phyloP scores from a whole-genome alignment of 2,113 vertebrate species.

The Trinectes maculatus region DNA sequence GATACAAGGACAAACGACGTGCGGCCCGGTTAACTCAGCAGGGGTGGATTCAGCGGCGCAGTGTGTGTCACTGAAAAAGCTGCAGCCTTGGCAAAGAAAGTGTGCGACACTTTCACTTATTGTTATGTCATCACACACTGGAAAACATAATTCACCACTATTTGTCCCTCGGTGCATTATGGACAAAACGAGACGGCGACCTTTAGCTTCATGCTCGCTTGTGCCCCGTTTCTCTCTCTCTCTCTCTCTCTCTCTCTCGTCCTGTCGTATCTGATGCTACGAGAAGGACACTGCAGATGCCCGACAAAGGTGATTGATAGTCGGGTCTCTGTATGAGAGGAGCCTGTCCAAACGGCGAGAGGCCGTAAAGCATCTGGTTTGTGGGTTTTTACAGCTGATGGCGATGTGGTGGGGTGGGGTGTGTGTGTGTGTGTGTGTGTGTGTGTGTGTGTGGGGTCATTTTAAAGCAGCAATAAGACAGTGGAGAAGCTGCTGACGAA shows the following conservation, averaged over 20 bases:
- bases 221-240: too few relatives aligned
- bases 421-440: too few relatives aligned
- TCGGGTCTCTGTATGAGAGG: conserved; percentile 35
- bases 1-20: conserved; percentile 48
- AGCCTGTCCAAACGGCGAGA: conserved; percentile 32
- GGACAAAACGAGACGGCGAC: conserved; percentile 40
- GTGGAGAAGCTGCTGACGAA: not conserved
- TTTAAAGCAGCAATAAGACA: too few relatives aligned
- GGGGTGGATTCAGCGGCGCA: not conserved
- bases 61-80: conserved; percentile 2
- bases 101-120: conserved; percentile 27
- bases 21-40: conserved; percentile 32
- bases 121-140: conserved; percentile 24
- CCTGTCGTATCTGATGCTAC: conserved; percentile 46
- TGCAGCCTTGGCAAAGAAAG: conserved; percentile 6
- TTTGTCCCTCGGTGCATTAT: conserved; percentile 23
- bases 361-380: conserved; percentile 43
- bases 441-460: too few relatives aligned
- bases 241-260: conserved; percentile 23
- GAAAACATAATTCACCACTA: conserved; percentile 31
- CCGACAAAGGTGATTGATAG: conserved; percentile 61
- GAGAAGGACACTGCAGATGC: conserved; percentile 52
- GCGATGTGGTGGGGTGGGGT: too few relatives aligned
- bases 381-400: conserved; percentile 30
- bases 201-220: conserved; percentile 49